Percentiles rank a stretch among this genome's conserved stretches.
These are phyloP conservation scores for Cyanoliseus patagonus DNA, from an alignment of 2,113 vertebrate species.

Conservation along the genomic window DNA sequence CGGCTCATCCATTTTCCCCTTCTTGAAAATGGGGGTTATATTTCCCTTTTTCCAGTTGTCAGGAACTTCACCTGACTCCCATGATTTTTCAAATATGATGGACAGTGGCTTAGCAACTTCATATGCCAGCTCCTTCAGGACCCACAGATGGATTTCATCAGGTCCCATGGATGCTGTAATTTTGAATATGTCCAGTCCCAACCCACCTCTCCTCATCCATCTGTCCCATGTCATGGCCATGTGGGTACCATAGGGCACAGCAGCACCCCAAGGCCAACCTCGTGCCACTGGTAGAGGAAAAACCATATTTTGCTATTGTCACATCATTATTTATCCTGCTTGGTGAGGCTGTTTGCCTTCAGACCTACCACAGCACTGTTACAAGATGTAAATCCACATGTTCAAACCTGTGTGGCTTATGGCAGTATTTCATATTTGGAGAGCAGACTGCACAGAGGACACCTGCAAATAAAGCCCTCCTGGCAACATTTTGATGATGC, in stretches of 20 bases:
- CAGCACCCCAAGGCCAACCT: background rate
- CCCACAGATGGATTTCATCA: no score
- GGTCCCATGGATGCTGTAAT: background rate
- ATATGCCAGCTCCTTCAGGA: no score
- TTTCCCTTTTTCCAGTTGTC: no score
- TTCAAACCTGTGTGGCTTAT: background rate
- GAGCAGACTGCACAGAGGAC: background rate
- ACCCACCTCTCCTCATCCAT: background rate
- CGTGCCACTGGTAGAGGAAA: background rate
- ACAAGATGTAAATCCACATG: background rate
- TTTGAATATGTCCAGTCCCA: background rate
- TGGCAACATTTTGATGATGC: background rate
- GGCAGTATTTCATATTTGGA: background rate
- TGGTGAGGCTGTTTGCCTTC: background rate
- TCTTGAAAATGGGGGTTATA: no score
- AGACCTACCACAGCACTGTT: background rate
- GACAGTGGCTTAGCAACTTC: no score
- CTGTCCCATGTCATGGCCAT: rapidly evolving
- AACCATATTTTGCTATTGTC: background rate
- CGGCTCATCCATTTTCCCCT: no score
- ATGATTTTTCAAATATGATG: no score
- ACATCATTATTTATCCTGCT: background rate
- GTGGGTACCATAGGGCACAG: background rate
- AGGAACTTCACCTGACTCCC: no score
- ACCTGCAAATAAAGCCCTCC: background rate